A percentile compares a stretch with the other conserved stretches of the same genome.
phyloP scores from a whole-genome alignment of 2,888 invertebrate species.

The Electrophaes corylata region DNA sequence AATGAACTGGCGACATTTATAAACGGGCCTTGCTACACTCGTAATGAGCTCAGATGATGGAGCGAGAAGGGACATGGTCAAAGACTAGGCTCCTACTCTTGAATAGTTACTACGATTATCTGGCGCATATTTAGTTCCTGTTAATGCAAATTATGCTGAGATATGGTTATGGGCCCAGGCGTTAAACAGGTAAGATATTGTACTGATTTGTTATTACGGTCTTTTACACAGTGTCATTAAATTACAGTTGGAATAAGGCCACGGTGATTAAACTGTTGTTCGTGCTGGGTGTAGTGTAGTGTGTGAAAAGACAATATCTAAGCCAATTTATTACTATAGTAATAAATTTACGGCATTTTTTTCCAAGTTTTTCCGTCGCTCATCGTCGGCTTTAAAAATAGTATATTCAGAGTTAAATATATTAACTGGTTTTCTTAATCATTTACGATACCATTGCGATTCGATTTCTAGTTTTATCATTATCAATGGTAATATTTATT shows the following conservation, averaged over 20 bases:
- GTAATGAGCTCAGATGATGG: slow-evolving; percentile 39
- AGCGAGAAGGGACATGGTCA: slow-evolving; percentile 17
- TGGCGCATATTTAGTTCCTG: slow-evolving; percentile 11
- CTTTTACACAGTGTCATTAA: background rate
- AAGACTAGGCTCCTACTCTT: slow-evolving; percentile 10
- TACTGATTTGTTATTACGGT: slow-evolving; percentile 1
- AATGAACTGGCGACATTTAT: slow-evolving; percentile 73
- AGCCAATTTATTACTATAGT: background rate
- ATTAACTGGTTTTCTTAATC: background rate
- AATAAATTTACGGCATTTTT: background rate
- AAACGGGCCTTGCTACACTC: slow-evolving; percentile 44
- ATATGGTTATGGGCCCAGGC: slow-evolving; percentile 11
- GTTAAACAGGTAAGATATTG: background rate
- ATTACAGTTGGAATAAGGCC: background rate
- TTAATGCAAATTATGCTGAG: slow-evolving; percentile 5
- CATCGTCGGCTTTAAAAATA: no score
- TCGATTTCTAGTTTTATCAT: slow-evolving; percentile 1
- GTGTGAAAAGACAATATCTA: background rate
- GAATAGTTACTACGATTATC: slow-evolving; percentile 6
- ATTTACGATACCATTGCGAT: background rate
- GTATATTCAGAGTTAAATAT: no score
- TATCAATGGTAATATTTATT: slow-evolving; percentile 25
- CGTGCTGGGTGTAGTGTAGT: background rate
- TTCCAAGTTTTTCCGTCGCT: background rate
- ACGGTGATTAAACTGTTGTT: background rate